Evolutionary conservation across 2,888 invertebrate species (phyloP).

Genomic region (Phrixothrix hirtus): DNA sequence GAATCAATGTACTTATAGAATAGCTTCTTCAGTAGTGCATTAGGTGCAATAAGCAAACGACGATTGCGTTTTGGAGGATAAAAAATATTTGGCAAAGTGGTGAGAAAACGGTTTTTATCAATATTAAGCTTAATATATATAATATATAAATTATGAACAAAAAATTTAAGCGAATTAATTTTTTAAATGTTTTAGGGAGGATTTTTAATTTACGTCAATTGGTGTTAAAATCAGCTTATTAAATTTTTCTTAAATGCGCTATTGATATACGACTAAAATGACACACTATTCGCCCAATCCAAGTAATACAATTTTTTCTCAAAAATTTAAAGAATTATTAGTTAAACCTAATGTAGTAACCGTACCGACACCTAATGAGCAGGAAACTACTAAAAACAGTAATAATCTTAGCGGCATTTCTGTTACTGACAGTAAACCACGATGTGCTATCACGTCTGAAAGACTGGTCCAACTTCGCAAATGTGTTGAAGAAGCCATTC

Average conservation of each 20-base stretch:
- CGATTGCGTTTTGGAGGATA: too few species aligned
- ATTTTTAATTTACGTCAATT: too few species aligned
- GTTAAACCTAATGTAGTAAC: constrained; percentile 1
- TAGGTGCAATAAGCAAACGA: constrained; percentile 9
- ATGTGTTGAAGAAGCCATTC: constrained; percentile 67
- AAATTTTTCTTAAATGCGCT: too few species aligned
- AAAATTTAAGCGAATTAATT: too few species aligned
- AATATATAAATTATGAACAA: too few species aligned
- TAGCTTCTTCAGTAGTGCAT: constrained; percentile 10
- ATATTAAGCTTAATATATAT: too few species aligned
- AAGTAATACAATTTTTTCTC: background rate
- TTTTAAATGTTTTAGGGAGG: too few species aligned
- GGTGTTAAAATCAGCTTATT: too few species aligned
- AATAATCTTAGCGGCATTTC: background rate
- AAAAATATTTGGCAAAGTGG: too few species aligned
- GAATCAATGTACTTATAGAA: constrained; percentile 33
- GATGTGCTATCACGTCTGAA: constrained; percentile 62
- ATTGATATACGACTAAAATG: too few species aligned
- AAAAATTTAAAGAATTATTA: background rate
- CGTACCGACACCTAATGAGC: constrained; percentile 3
- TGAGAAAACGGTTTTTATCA: too few species aligned
- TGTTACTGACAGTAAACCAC: constrained; percentile 5
- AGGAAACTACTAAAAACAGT: background rate
- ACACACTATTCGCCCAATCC: too few species aligned
- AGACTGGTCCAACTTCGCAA: constrained; percentile 67